Evolutionary conservation across 2,888 invertebrate species (phyloP), one percentile per base, ranked within the genome.

Genomic region (Cacoxenus indagator): DNA sequence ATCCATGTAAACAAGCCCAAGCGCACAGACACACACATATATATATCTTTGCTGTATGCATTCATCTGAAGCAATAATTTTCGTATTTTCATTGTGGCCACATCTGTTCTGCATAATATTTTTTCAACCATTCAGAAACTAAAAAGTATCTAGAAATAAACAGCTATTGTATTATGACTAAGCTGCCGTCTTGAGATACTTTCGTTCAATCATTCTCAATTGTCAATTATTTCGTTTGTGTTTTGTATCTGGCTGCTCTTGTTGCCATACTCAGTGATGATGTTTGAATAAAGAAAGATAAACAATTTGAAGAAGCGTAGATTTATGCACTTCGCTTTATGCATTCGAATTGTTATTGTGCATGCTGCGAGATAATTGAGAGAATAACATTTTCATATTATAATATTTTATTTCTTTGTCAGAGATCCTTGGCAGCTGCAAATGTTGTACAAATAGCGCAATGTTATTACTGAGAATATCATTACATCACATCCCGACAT

Each of bases 51-150:
- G 37, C n/a, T 37, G 37, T 37, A 14, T 37, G 37, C 14, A 37
- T 37, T 37, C 37, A 0, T 8, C 37, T 11, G 14, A 14, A 8
- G 37, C 37, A 11, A 37, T 8, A 17, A 3, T 48, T 19, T 48
- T 48, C 17, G 19, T n/a, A n/a, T 46, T 46, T 46, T 48, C 48
- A n/a, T 24, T 55, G 14, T 24, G 55, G 55, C 27, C 5, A 24
- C 55, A 55, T 55, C 55, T 55, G 55, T 55, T 55, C 26, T 26
- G 9, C 26, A 55, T 55, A 26, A 55, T 26, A n/a, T n/a, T n/a
- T n/a, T 55, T 26, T 55, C 26, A 9, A 24, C 11, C 26, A 55
- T 9, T 55, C 26, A 11, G 11, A 24, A 55, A 27, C 1, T 11
- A 2, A 26, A 8, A n/a, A n/a, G n/a, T n/a, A 24, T 26, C 24